A percentile compares a stretch with the other conserved stretches of the same genome.
Conservation (phyloP, 1,140 invertebrate genomes). For the Periplaneta americana region DNA sequence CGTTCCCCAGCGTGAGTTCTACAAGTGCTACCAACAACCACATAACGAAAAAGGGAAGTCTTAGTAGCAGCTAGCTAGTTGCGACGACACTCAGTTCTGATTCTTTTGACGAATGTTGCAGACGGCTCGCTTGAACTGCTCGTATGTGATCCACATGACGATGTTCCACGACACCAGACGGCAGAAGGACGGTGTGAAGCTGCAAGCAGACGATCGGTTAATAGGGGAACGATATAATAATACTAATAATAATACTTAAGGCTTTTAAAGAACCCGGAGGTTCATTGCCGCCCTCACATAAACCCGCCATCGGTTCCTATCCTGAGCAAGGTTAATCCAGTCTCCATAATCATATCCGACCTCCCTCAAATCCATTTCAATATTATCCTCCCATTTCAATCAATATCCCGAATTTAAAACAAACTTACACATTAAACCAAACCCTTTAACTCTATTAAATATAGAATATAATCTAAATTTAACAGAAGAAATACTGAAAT, state of each 20-base stretch:
- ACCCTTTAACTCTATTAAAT: too few species aligned
- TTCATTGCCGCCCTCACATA: too few species aligned
- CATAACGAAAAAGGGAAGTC: not conserved
- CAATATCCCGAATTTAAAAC: too few species aligned
- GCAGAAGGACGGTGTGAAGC: constrained; percentile 61
- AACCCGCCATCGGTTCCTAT: too few species aligned
- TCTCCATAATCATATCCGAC: too few species aligned
- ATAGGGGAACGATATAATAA: too few species aligned
- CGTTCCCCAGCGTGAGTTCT: not conserved
- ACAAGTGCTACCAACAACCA: not conserved
- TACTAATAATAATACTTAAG: not conserved
- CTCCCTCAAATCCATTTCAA: too few species aligned
- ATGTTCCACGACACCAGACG: constrained; percentile 69
- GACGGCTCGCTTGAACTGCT: constrained; percentile 53
- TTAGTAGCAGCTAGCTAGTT: not conserved
- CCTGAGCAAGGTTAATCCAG: too few species aligned
- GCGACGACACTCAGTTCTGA: not conserved
- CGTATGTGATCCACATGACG: constrained; percentile 64
- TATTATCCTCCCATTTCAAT: not conserved
- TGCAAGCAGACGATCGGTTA: too few species aligned
- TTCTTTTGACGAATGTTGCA: not conserved
- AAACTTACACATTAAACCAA: too few species aligned
- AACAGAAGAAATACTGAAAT: too few species aligned
- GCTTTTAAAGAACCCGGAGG: not conserved
- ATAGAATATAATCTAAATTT: too few species aligned